Conservation (phyloP, 2,888 invertebrate species). For the Notodonta dromedarius region DNA sequence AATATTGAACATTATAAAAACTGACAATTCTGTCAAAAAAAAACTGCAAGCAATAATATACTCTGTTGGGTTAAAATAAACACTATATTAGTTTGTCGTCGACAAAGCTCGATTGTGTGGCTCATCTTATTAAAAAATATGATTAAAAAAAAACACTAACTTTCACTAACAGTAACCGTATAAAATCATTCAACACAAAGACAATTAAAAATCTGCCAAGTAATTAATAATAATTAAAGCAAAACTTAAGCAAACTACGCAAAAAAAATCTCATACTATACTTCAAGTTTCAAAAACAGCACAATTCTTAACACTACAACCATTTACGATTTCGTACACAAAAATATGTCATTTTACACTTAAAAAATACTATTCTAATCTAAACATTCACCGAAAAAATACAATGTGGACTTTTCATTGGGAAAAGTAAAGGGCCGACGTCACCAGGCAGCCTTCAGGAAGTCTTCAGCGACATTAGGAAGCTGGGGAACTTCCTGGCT, state of each 20-base stretch:
- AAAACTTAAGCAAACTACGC: slow-evolving; percentile 69
- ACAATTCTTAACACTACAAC: slow-evolving; percentile 44
- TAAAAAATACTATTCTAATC: slow-evolving; percentile 46
- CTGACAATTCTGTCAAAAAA: slow-evolving; percentile 24
- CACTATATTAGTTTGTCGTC: slow-evolving; percentile 37
- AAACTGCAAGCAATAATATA: slow-evolving; percentile 38
- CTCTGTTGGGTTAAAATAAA: slow-evolving; percentile 32
- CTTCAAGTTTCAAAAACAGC: slow-evolving; percentile 55
- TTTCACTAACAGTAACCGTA: slow-evolving; percentile 59
- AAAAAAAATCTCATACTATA: slow-evolving; percentile 53
- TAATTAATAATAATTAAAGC: slow-evolving; percentile 77
- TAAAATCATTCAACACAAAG: slow-evolving; percentile 66
- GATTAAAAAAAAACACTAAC: slow-evolving; percentile 59
- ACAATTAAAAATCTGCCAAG: slow-evolving; percentile 60
- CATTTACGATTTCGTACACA: slow-evolving; percentile 67
- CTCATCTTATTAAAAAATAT: slow-evolving; percentile 44
- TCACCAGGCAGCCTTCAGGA: no score
- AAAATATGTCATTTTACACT: slow-evolving; percentile 78
- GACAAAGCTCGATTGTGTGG: slow-evolving; percentile 24
- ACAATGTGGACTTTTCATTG: slow-evolving; percentile 5
- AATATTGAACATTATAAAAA: slow-evolving; percentile 34
- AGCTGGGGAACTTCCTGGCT: no score
- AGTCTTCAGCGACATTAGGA: no score
- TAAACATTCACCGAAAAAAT: slow-evolving; percentile 41
- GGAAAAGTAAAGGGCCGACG: slow-evolving; percentile 2